Evolutionary conservation across 2,113 vertebrate species (phyloP).

Genomic region (Piaya cayana): DNA sequence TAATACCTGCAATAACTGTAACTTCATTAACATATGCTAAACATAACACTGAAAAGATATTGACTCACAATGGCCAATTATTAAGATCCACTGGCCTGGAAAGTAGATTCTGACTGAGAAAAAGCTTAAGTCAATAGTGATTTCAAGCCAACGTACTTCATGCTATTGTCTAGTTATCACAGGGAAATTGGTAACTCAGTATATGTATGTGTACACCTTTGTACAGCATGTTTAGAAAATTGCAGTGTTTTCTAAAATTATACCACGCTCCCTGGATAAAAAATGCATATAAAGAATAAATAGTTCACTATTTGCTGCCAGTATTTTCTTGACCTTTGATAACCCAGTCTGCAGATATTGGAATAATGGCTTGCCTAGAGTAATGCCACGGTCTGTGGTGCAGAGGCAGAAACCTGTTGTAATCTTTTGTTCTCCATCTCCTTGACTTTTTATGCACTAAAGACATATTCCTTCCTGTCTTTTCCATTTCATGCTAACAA

Average conservation of each 20-base stretch:
- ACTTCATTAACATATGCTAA: constrained; percentile 37
- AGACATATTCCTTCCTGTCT: neutral
- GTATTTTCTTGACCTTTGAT: neutral
- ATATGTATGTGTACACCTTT: neutral
- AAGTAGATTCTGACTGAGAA: constrained; percentile 19
- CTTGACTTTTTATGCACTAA: neutral
- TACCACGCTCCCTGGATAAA: neutral
- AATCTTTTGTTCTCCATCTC: neutral
- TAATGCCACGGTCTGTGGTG: neutral
- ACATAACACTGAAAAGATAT: neutral
- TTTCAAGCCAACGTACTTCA: neutral
- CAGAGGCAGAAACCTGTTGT: neutral
- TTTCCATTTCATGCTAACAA: neutral
- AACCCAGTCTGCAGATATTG: neutral
- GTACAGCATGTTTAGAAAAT: neutral
- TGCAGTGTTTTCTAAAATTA: neutral
- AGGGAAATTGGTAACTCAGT: neutral
- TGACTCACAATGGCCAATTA: neutral
- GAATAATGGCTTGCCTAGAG: neutral
- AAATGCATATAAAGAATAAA: neutral
- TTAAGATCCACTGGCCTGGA: constrained; percentile 28
- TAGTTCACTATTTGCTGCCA: neutral
- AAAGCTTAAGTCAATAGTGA: constrained; percentile 35
- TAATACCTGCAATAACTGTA: constrained; percentile 16
- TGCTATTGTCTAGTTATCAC: neutral